Conservation (phyloP, 2,888 invertebrate genomes). For the Carterocephalus palaemon region DNA sequence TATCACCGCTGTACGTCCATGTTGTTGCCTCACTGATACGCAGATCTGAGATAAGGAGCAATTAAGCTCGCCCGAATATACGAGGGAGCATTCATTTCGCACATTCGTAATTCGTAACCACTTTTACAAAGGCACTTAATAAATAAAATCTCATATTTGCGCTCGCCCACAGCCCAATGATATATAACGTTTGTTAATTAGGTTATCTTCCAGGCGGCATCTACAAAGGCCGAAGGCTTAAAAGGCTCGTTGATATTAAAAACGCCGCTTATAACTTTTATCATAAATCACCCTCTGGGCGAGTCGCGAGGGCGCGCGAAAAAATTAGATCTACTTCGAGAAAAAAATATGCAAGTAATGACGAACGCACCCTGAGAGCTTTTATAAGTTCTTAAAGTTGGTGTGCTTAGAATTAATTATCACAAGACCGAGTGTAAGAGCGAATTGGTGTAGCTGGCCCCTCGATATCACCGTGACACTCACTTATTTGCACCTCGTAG, state of each 20-base stretch:
- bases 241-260: slow-evolving; percentile 76
- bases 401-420: slow-evolving; percentile 72
- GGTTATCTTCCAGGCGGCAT: slow-evolving; percentile 74
- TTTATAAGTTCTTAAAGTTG: slow-evolving; percentile 62
- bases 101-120: slow-evolving; percentile 47
- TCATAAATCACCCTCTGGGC: slow-evolving; percentile 75
- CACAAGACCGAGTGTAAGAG: slow-evolving; percentile 38
- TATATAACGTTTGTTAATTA: slow-evolving; percentile 76
- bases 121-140: slow-evolving; percentile 48
- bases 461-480: slow-evolving; percentile 13
- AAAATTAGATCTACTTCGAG: slow-evolving; percentile 61
- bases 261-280: slow-evolving; percentile 71
- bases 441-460: slow-evolving; percentile 38
- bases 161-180: slow-evolving; percentile 58
- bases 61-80: slow-evolving; percentile 47
- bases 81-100: slow-evolving; percentile 36
- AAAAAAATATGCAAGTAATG: slow-evolving; percentile 78
- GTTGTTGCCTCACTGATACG: slow-evolving; percentile 53
- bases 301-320: slow-evolving; percentile 68
- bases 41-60: slow-evolving; percentile 54
- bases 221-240: slow-evolving; percentile 63
- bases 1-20: slow-evolving; percentile 32
- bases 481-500: background rate
- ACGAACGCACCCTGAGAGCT: slow-evolving; percentile 70
- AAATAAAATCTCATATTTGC: slow-evolving; percentile 67